A percentile compares a stretch with the other conserved stretches of the same genome.
Evolutionary conservation across 2,797 vertebrate genomes (phyloP).

Genomic region (Valencia hispanica): DNA sequence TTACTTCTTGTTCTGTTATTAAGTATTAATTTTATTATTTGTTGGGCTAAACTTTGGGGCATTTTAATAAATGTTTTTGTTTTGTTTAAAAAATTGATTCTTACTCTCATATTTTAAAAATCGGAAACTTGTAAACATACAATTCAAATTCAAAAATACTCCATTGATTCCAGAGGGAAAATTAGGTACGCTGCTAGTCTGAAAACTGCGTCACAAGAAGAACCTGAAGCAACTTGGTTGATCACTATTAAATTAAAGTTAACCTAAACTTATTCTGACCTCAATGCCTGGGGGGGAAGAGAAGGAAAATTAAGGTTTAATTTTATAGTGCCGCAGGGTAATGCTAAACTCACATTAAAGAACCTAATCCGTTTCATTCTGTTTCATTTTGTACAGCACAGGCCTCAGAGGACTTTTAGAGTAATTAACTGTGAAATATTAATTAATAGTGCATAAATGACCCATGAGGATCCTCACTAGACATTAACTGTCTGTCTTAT

Average conservation of each 20-base stretch:
- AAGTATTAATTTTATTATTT: neutral
- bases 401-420: constrained; percentile 40
- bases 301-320: neutral
- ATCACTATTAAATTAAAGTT: neutral
- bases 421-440: constrained; percentile 62
- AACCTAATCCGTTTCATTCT: neutral
- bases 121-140: too few species aligned
- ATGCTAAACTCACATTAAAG: neutral
- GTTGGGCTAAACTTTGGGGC: neutral
- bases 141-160: too few species aligned
- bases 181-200: neutral
- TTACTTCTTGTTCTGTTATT: neutral
- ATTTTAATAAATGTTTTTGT: neutral
- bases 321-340: neutral
- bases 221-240: neutral
- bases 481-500: neutral
- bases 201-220: neutral
- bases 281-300: neutral
- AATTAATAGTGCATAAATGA: constrained; percentile 51
- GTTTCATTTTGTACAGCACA: constrained; percentile 27
- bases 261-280: neutral
- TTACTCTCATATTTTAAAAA: too few species aligned
- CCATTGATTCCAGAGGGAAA: too few species aligned
- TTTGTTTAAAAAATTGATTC: neutral
- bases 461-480: constrained; percentile 18